These are phyloP conservation scores for Acleris cristana DNA, from an alignment of 2,888 invertebrate genomes.

Conservation along the genomic window DNA sequence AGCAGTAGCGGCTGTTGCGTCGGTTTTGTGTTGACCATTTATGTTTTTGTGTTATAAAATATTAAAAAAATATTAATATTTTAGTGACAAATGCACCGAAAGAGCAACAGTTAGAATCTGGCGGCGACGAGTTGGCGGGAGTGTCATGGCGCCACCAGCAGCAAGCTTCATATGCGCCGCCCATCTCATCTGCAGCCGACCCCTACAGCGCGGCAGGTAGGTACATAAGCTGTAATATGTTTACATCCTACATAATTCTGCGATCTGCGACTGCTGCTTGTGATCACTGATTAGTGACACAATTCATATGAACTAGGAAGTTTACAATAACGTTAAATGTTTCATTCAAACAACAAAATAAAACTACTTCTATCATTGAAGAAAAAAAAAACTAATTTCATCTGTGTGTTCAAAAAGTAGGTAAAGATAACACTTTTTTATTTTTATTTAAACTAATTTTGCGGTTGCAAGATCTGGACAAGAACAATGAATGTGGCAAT, in stretches of 20 bases:
- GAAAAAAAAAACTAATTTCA: too few species aligned
- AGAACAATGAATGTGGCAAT: too few species aligned
- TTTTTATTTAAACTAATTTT: too few species aligned
- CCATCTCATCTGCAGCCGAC: constrained; percentile 88
- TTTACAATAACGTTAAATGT: too few species aligned
- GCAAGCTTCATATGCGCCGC: constrained; percentile 83
- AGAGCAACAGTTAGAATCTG: constrained; percentile 88
- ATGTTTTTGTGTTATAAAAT: background rate
- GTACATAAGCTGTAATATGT: constrained; percentile 42
- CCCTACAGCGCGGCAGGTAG: constrained; percentile 87
- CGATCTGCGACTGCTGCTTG: background rate
- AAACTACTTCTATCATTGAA: too few species aligned
- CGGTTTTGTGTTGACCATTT: background rate
- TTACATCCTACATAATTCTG: background rate
- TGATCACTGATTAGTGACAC: background rate
- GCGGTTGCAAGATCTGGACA: too few species aligned
- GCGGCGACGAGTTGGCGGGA: constrained; percentile 89
- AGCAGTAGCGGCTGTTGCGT: too few species aligned
- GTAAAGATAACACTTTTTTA: too few species aligned
- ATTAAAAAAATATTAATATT: constrained; percentile 35
- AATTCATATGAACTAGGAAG: too few species aligned
- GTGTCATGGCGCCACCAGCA: constrained; percentile 90
- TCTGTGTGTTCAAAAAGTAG: too few species aligned
- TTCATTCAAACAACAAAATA: too few species aligned
- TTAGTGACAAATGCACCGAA: constrained; percentile 90